A percentile compares a stretch with the other conserved stretches of the same genome.
These are phyloP conservation scores for Eucera pruinosa DNA, from an alignment of 2,888 invertebrate genomes.

Conservation along the genomic window DNA sequence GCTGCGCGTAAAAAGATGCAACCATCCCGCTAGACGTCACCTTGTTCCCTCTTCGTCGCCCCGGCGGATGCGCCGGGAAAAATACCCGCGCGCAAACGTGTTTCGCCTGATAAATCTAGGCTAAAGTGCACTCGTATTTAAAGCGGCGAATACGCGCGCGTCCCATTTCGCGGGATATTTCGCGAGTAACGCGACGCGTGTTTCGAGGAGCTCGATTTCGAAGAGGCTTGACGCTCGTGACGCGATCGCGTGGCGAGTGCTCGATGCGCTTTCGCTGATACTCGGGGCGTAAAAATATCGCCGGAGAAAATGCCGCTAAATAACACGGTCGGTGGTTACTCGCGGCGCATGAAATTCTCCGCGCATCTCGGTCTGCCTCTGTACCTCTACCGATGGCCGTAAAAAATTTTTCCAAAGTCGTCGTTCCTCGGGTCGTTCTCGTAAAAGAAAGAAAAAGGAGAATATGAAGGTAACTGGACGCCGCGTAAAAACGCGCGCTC, in stretches of 20 bases:
- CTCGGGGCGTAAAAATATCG: slow-evolving; percentile 1
- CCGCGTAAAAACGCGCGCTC: slow-evolving; percentile 48
- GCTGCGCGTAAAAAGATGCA: slow-evolving; percentile 31
- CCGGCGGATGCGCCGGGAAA: too few relatives aligned
- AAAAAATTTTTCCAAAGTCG: neutral
- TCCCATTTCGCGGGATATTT: slow-evolving; percentile 11
- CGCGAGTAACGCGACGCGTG: neutral
- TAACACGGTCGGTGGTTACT: neutral
- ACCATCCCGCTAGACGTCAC: neutral
- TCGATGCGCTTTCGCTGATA: too few relatives aligned
- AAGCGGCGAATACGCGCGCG: slow-evolving; percentile 31
- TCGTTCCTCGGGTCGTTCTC: slow-evolving; percentile 17
- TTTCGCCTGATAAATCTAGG: slow-evolving; percentile 41
- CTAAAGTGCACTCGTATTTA: slow-evolving; percentile 45
- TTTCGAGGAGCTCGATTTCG: neutral
- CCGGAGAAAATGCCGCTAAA: neutral
- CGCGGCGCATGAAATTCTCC: neutral
- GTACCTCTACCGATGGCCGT: neutral
- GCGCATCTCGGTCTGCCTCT: neutral
- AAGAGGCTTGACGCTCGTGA: too few relatives aligned
- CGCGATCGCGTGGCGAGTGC: too few relatives aligned
- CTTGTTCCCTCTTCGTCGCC: slow-evolving; percentile 18
- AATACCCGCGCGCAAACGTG: too few relatives aligned
- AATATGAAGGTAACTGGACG: slow-evolving; percentile 1
- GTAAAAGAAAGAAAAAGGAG: neutral